These are phyloP conservation scores for Hydra vulgaris DNA, from an alignment of 30 jellyfish, hydroid and myxozoan genomes.

Conservation along the genomic window DNA sequence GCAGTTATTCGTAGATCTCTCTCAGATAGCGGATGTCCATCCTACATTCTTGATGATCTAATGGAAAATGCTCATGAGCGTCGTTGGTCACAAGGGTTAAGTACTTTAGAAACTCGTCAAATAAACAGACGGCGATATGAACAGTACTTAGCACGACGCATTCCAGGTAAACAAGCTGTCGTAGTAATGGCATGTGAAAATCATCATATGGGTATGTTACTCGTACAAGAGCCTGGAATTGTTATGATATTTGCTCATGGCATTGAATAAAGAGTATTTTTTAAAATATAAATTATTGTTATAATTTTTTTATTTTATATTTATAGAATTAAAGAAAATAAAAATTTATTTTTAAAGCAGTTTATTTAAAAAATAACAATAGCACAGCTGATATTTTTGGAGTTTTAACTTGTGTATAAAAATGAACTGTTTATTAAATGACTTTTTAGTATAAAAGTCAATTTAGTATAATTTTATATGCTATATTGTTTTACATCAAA, in stretches of 20 bases:
- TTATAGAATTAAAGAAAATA: too few relatives aligned
- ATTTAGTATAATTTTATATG: too few relatives aligned
- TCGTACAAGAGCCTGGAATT: conserved; percentile 88
- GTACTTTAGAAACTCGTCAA: conserved; percentile 92
- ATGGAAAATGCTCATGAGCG: conserved; percentile 97
- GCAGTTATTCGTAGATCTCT: conserved; percentile 90
- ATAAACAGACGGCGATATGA: conserved; percentile 91
- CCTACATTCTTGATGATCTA: conserved; percentile 71
- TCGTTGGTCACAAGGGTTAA: conserved; percentile 97
- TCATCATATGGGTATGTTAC: conserved; percentile 82
- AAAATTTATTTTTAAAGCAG: too few relatives aligned
- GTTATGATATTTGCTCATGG: conserved; percentile 99
- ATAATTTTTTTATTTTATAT: too few relatives aligned
- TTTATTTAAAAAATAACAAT: too few relatives aligned
- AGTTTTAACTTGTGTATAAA: too few relatives aligned
- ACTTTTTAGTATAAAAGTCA: too few relatives aligned
- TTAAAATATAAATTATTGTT: not conserved
- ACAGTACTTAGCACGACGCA: conserved; percentile 88
- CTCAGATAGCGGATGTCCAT: conserved; percentile 95
- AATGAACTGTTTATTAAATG: too few relatives aligned
- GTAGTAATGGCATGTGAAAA: conserved; percentile 99
- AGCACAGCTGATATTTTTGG: too few relatives aligned
- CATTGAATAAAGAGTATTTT: conserved; percentile 55
- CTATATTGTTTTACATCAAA: too few relatives aligned
- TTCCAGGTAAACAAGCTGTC: conserved; percentile 98